phyloP scores from a whole-genome alignment of 2,113 vertebrate species.

The Carassius auratus region DNA sequence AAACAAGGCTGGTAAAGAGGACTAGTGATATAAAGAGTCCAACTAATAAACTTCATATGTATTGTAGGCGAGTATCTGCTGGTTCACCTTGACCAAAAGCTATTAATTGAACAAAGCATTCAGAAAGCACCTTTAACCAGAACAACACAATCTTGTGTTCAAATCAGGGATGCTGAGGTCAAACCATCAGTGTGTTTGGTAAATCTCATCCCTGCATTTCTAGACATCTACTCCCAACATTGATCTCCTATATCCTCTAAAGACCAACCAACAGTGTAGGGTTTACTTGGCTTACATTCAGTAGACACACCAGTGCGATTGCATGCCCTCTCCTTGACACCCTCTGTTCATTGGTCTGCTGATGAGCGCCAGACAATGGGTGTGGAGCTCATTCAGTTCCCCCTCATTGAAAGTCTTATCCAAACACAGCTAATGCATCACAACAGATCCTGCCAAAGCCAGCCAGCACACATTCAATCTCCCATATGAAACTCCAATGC shows the following conservation, averaged over 20 bases:
- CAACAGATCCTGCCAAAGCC: slow-evolving; percentile 27
- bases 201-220: background rate
- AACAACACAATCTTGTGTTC: background rate
- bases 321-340: slow-evolving; percentile 35
- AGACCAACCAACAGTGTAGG: background rate
- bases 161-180: slow-evolving; percentile 4
- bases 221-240: background rate
- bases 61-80: background rate
- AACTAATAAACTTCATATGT: background rate
- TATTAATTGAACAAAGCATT: slow-evolving; percentile 24
- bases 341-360: slow-evolving; percentile 20
- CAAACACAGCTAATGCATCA: slow-evolving; percentile 48
- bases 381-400: slow-evolving; percentile 36
- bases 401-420: slow-evolving; percentile 49
- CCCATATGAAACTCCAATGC: slow-evolving; percentile 26
- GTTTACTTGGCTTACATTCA: slow-evolving; percentile 6
- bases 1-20: background rate
- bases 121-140: background rate
- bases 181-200: background rate
- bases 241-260: background rate
- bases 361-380: slow-evolving; percentile 37
- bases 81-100: background rate
- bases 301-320: slow-evolving; percentile 20
- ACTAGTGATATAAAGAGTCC: background rate
- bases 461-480: slow-evolving; percentile 27